Base-by-base conservation (phyloP, 1,140 invertebrate genomes). In the Drosophila burlai region DNA sequence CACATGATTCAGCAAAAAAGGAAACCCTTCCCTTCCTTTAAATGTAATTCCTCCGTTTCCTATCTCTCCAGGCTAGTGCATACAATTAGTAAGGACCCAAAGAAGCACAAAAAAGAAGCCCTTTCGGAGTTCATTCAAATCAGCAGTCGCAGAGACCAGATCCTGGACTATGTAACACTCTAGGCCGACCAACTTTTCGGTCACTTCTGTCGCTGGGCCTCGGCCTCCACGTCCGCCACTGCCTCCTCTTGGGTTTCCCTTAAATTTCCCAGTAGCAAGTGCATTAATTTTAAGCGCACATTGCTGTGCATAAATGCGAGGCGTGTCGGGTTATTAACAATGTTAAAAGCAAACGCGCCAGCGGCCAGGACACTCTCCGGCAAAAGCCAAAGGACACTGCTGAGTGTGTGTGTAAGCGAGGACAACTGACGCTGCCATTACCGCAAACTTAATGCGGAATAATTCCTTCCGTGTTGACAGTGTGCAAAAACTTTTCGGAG, bases 391-490 rank as follows among this genome's bases (percentile, higher is more conserved):
- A 52, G 54, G 50, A 64, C 50, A 45, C 65, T 31, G 16, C 50
- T 21, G 24, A 18, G 40, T 43, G 64, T 57, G 45, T 59, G 60
- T 59, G 63, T 38, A 31, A 40, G 38, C 13, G 59, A 64, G 58
- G 49, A 43, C 38, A 43, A 59, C 71, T 76, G 74, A 52, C 62
- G 83, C 72, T 83, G 81, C 84, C 84, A 87, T 87, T 87, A 87
- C 84, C 84, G 65, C 84, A 89, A 87, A 87, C 84, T 87, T 87
- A 87, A 87, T 87, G 84, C 85, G 81, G 84, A 87, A 87, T 87
- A 87, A 87, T 87, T 87, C 84, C 84, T 87, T 87, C 84, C 84
- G 84, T 87, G 84, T 87, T 87, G 84, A 87, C 84, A 87, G 84
- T 84, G 84, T 84, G 84, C 85, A 87, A 87, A 87, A 87, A 89